Percentiles rank a stretch among this genome's conserved stretches.
Evolutionary conservation across 2,888 invertebrate genomes (phyloP).

Genomic region (Ophion costatus): DNA sequence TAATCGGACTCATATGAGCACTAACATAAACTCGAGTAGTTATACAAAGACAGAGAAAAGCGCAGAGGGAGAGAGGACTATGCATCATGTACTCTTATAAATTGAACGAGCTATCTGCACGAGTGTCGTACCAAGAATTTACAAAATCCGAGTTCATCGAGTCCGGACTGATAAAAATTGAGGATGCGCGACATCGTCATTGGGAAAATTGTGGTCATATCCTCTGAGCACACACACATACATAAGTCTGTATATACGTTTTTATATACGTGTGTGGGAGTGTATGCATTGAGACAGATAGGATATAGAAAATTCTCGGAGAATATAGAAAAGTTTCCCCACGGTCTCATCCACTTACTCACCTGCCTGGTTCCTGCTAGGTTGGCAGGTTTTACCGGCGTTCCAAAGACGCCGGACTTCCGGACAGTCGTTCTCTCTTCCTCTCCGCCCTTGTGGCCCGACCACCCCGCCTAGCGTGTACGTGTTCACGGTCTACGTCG

Average conservation of each 20-base stretch:
- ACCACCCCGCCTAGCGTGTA: slow-evolving; percentile 36
- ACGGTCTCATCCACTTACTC: slow-evolving; percentile 58
- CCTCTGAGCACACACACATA: not conserved
- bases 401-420: slow-evolving; percentile 57
- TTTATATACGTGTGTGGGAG: not conserved
- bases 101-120: not conserved
- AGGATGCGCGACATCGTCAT: slow-evolving; percentile 18
- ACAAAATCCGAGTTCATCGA: slow-evolving; percentile 11
- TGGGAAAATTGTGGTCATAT: slow-evolving; percentile 2
- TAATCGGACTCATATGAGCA: slow-evolving; percentile 1
- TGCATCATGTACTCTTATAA: not conserved
- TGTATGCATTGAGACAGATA: slow-evolving; percentile 25
- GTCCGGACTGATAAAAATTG: slow-evolving; percentile 9
- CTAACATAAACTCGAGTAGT: not conserved
- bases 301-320: slow-evolving; percentile 43
- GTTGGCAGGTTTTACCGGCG: slow-evolving; percentile 56
- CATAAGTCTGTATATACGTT: not conserved
- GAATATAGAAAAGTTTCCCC: slow-evolving; percentile 46
- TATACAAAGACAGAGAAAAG: not conserved
- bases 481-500: slow-evolving; percentile 41
- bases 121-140: slow-evolving; percentile 25
- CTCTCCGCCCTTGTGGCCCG: slow-evolving; percentile 40
- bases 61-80: too few species aligned
- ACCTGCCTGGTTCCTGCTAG: slow-evolving; percentile 51
- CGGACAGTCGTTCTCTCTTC: slow-evolving; percentile 55